Base-by-base conservation (phyloP, 2,113 vertebrate species). In the Laticauda colubrina region DNA sequence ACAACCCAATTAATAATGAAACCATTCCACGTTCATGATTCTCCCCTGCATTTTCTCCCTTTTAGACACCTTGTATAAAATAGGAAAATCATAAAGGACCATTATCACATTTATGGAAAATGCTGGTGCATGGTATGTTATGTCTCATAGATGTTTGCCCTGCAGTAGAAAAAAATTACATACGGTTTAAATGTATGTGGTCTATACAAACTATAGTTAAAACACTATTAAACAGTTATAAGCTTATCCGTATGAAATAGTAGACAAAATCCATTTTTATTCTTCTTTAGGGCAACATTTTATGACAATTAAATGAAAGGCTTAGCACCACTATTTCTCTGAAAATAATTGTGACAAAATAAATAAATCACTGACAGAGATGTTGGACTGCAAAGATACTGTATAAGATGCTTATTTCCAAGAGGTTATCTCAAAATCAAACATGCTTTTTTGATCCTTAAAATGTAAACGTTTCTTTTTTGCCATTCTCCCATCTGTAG, bases 281-380 rank as follows among this genome's bases (percentile, higher is more conserved):
- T 97, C 94, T 95, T 96, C 97, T 97, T 96, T 94, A 96, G 96
- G 96, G 96, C 95, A 98, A 93, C 90, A 94, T 96, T 98, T 97
- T 97, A 97, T 91, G 97, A 95, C 94, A 97, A 96, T 97, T 97
- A 97, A 97, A 97, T 97, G 95, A 96, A 97, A 96, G 43, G 89
- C 95, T 97, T 96, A 96, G 94, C 94, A 97, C 93, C 95, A 91
- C 92, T 97, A 96, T 94, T 95, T 96, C 94, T 97, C 96, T 96
- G 95, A 95, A 97, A 97, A 97, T 93, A 97, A 95, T 96, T 94
- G 95, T 94, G 89, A 96, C 87, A 93, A 96, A 95, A 54, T 29
- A 85, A 45, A 92, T 29, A 90, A 89, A 51, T 18, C 89, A 89
- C 95, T 92, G 87, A 92, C 43, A 96, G 26, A 95, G 51, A 95